Base-by-base conservation (phyloP, 2,113 vertebrate genomes). In the Trichechus manatus region DNA sequence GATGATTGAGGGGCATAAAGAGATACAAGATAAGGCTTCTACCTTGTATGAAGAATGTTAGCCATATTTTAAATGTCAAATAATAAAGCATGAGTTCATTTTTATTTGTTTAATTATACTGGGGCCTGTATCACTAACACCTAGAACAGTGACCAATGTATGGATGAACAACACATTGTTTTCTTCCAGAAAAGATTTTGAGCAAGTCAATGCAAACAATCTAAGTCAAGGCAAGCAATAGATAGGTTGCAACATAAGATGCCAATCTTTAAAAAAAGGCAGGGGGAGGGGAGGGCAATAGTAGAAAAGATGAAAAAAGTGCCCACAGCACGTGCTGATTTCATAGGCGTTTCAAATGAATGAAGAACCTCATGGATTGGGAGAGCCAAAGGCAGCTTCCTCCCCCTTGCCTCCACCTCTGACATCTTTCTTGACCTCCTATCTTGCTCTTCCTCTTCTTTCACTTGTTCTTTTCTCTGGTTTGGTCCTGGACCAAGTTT, bases 401-500 rank as follows among this genome's bases (percentile, higher is more conserved):
- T 5, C 31, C 42, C 20, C 6, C 66, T 75, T 2, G 6, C 29
- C 66, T 77, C 36, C 11, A 50, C 8, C 7, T 9, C 20, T 7
- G 1, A 74, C 7, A 0, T 3, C 27, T 31, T 20, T 33, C 39
- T 42, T 1, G 23, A 9, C 56, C 47, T 61, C 63, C 2, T 9
- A 56, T 25, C 1, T 6, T 31, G 2, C 31, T 33, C 1, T 1
- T 22, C 50, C 50, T 25, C 22, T 44, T 36, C 31, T 9, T 59
- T 63, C 82, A 9, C 33, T 3, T 0, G 0, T 44, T 33, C 23
- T 29, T n/a, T 5, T 1, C 23, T 42, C 9, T 29, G 13, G 17
- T 6, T 6, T 2, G 50, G 33, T 25, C 0, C 50, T 2, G 9
- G 6, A 4, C 42, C n/a, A 2, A 15, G 11, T 17, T 23, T 1